Conservation (phyloP, 1,140 invertebrate species). For the Triops cancriformis region DNA sequence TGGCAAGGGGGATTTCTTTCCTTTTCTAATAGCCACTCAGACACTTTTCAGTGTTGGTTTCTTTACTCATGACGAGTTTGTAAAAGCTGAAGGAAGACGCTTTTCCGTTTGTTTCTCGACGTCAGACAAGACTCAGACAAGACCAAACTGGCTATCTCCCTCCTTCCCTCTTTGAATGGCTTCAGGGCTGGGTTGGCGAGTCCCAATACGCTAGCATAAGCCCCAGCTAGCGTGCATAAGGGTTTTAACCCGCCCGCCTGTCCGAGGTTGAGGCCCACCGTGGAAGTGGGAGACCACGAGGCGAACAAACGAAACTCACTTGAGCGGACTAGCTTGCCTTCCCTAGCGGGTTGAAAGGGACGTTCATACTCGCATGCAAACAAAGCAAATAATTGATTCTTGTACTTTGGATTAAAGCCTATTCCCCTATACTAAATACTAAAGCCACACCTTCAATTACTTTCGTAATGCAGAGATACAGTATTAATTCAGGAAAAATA, state of each 20-base stretch:
- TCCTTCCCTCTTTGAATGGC: neutral
- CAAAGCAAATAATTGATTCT: too few relatives aligned
- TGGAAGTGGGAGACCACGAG: too few relatives aligned
- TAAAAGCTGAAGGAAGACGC: neutral
- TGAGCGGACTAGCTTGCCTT: too few relatives aligned
- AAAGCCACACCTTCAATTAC: too few relatives aligned
- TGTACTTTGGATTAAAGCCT: too few relatives aligned
- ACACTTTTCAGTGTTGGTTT: conserved; percentile 1
- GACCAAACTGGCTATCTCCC: neutral
- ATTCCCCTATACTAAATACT: too few relatives aligned
- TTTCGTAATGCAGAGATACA: too few relatives aligned
- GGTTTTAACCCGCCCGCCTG: neutral
- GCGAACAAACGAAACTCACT: too few relatives aligned
- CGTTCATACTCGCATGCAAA: too few relatives aligned
- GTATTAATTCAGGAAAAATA: too few relatives aligned
- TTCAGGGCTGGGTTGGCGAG: neutral
- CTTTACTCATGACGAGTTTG: neutral
- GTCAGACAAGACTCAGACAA: neutral
- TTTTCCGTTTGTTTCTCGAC: neutral
- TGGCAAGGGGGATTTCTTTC: neutral
- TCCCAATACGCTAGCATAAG: neutral
- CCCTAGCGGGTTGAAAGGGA: too few relatives aligned
- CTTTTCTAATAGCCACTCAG: neutral
- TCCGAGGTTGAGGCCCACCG: neutral
- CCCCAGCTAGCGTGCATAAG: neutral